Base-by-base conservation (phyloP, 1,140 invertebrate genomes). In the Acromyrmex echinatior region DNA sequence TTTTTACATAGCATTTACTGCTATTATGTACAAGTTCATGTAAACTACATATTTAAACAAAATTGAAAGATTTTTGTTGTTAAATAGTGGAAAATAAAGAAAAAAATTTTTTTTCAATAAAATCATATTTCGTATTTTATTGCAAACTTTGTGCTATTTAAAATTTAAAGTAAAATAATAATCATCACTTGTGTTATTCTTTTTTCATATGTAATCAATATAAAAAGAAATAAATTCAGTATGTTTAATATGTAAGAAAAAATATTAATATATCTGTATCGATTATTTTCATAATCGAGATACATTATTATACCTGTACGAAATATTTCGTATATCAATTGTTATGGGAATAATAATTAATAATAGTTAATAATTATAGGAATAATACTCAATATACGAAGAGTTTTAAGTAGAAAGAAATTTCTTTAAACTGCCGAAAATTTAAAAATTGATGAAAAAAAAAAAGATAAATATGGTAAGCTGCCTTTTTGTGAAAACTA, bases 1-100 rank as follows among this genome's bases (percentile, higher is more conserved):
- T 28, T 18, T 58, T 81, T 81, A 58, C 35, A 81, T 10, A 39
- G n/a, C 45, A 16, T 3, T 6, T 10, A 10, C 58, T 12, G 6
- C 35, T 60, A 7, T 58, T 81, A 81, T 71, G 9, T 81, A 81
- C 79, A 81, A 71, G 3, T 58, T 58, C 14, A 49, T 66, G 6
- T 1, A 9, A 51, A 16, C 14, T 35, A 66, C 7, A 70, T 21
- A 25, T 56, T 58, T 71, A 5, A 56, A 68, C 1, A 9, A 62
- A 78, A 18, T 53, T n/a, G 0, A 51, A 51, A 51, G 21, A 21
- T 58, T 60, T 60, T 71, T 45, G 9, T 16, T 31, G 1, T 51
- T 51, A 14, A 68, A 28, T 68, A 39, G 28, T 31, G 0, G 2
- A 78, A 70, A 28, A 25, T 21, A 31, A 65, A 18, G 2, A 45